These are phyloP conservation scores for Periparus ater DNA, from an alignment of 2,797 vertebrate genomes.

Conservation along the genomic window DNA sequence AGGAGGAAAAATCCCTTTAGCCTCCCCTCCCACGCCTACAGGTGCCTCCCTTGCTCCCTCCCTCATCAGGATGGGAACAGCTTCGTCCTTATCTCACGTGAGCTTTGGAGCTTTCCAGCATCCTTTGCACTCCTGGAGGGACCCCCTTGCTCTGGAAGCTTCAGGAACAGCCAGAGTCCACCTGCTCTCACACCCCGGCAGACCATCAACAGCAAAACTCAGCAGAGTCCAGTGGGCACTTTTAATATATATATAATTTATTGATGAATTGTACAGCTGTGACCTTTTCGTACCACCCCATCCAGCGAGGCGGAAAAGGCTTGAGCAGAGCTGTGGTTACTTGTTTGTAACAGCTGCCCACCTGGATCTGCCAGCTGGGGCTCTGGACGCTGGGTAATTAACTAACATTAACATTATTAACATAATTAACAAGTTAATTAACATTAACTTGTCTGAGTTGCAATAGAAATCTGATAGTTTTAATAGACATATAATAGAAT, in stretches of 20 bases:
- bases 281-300: neutral
- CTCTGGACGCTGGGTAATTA: neutral
- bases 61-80: neutral
- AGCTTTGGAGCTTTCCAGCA: neutral
- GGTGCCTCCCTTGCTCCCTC: neutral
- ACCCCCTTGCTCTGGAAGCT: neutral
- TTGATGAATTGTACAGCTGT: neutral
- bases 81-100: rapidly evolving
- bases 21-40: neutral
- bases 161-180: neutral
- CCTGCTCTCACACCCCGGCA: neutral
- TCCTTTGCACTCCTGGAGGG: rapidly evolving
- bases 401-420: no score
- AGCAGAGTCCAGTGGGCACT: neutral
- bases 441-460: neutral
- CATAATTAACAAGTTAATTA: no score
- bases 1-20: neutral
- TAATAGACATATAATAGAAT: neutral
- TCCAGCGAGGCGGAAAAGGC: neutral
- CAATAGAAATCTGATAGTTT: neutral
- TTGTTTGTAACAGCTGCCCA: neutral
- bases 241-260: slow-evolving; percentile 4
- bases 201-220: neutral
- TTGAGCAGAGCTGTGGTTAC: neutral
- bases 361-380: neutral